Base-by-base conservation (phyloP, 1,140 invertebrate genomes). In the Goniozus legneri region DNA sequence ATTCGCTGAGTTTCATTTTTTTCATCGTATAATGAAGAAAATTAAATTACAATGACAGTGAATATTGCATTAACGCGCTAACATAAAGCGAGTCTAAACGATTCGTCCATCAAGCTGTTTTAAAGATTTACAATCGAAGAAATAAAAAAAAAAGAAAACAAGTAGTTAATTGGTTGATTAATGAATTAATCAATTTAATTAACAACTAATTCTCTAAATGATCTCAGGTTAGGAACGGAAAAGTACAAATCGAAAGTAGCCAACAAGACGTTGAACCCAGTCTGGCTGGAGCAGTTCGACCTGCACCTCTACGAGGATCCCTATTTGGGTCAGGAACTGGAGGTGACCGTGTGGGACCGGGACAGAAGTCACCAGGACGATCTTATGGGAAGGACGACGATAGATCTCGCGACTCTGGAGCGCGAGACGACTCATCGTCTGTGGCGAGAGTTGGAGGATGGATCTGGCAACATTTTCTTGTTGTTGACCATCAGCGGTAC, bases 241-340 rank as follows among this genome's bases (percentile, higher is more conserved):
- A 98, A 98, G 76, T 98, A 95, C 78, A 97, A 98, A 78, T 97
- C 92, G 68, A 95, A 97, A 77, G 90, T 94, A 47, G 80, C 87
- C 19, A 87, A 86, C 77, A 88, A 91, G 66, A 88, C 88, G 0
- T 70, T 90, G 24, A 88, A 85, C 71, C 91, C 94, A 10, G 82
- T 87, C 53, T 98, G 95, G 96, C 65, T 97, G 64, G 97, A 99
- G 65, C 95, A 98, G 73, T 98, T 98, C 70, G 95, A 98, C 71
- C 79, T 99, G 7, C 94, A 98, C 69, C 80, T 98, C 6, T 98
- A 92, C 69, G 92, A 97, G 58, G 93, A 95, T 53, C 84, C 88
- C 39, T 80, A 79, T 41, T 73, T 84, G 48, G 83, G 85, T 34
- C 91, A 94, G 69, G 82, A 89, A 36, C 74, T 98, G 22, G 92